phyloP scores from a whole-genome alignment of 2,113 vertebrate species.

The Puffinus mauretanicus region DNA sequence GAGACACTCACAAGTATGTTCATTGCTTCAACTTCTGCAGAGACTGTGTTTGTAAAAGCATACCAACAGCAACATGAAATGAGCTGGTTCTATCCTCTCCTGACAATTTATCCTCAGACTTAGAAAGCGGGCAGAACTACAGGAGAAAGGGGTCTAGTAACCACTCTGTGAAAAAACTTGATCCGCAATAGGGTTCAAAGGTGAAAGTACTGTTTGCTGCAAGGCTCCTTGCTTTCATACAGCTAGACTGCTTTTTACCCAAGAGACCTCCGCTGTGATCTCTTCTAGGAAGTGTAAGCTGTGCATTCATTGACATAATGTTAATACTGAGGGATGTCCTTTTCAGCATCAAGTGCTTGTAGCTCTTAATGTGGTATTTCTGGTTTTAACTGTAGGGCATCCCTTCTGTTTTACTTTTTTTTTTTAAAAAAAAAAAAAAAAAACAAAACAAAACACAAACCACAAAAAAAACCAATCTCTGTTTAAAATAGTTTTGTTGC shows the following conservation, averaged over 20 bases:
- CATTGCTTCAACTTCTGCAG: background rate
- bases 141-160: background rate
- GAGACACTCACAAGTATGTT: background rate
- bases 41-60: background rate
- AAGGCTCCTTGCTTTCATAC: background rate
- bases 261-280: background rate
- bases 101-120: background rate
- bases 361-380: background rate
- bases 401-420: background rate
- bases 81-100: background rate
- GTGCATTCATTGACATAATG: background rate
- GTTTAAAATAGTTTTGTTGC: background rate
- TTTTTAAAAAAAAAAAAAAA: background rate
- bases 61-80: background rate
- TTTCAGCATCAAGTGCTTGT: background rate
- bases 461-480: no score
- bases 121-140: background rate
- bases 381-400: background rate
- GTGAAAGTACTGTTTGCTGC: background rate
- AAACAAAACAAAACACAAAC: no score
- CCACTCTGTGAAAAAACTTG: background rate
- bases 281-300: background rate
- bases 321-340: background rate
- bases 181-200: background rate
- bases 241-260: background rate